These are phyloP conservation scores for Neolamprologus tretocephalus DNA, from an alignment of 2,113 vertebrate genomes.

Conservation along the genomic window DNA sequence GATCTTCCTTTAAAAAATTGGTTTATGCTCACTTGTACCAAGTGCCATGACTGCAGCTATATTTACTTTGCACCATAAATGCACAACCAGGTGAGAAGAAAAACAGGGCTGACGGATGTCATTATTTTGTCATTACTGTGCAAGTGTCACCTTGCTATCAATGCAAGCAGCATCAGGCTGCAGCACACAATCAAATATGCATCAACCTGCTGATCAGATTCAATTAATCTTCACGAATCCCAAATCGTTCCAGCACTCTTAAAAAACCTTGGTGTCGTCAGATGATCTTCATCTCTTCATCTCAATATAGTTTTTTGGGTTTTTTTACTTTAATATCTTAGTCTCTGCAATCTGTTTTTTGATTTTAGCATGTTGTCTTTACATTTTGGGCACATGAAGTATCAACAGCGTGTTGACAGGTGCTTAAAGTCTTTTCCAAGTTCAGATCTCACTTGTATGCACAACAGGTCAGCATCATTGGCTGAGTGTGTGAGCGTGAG, in stretches of 20 bases:
- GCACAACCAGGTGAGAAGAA: background rate
- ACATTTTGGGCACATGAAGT: background rate
- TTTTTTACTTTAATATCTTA: background rate
- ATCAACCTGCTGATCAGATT: background rate
- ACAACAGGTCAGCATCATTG: background rate
- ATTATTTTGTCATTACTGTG: background rate
- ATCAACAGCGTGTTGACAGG: background rate
- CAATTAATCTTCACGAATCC: background rate
- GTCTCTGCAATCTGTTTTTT: background rate
- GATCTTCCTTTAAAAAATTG: background rate
- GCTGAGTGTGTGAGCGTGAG: background rate
- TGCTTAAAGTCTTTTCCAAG: background rate
- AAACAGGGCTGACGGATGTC: background rate
- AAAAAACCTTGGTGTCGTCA: background rate
- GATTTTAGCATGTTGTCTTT: background rate
- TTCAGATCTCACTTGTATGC: background rate
- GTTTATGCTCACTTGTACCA: background rate
- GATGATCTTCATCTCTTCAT: background rate
- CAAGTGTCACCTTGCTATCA: background rate
- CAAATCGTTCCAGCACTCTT: background rate
- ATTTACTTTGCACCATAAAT: background rate
- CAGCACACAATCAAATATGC: background rate
- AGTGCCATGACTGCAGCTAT: background rate
- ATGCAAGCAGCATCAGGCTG: background rate
- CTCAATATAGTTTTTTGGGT: rapidly evolving